Percentiles rank a stretch among this genome's conserved stretches.
phyloP scores from a whole-genome alignment of 2,113 vertebrate genomes.

The Pterophyllum scalare region DNA sequence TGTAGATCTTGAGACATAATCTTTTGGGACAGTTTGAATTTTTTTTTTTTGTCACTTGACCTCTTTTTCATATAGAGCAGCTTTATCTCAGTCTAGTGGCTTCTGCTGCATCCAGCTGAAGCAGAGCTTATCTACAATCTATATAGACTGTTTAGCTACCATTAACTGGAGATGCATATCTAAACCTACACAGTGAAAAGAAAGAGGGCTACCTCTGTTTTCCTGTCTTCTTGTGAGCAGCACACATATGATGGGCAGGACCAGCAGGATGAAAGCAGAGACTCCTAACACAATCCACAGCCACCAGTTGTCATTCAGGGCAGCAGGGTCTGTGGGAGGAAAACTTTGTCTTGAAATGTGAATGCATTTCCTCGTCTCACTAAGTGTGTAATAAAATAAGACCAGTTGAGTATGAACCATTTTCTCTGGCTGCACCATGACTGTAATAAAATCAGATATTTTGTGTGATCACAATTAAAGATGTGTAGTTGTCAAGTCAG shows the following conservation, averaged over 20 bases:
- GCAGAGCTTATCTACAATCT: slow-evolving; percentile 13
- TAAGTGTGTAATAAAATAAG: not conserved
- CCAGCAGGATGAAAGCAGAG: not conserved
- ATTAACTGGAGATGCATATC: not conserved
- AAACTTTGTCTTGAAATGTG: not conserved
- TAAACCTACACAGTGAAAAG: not conserved
- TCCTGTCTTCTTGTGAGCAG: slow-evolving; percentile 5
- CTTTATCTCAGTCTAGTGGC: not conserved
- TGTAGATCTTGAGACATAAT: not conserved
- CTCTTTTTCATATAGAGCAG: not conserved
- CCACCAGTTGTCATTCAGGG: not conserved
- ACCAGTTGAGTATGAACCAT: not conserved
- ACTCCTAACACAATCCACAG: slow-evolving; percentile 29
- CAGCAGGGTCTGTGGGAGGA: rapidly evolving
- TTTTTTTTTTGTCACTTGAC: not conserved
- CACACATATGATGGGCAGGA: slow-evolving; percentile 24
- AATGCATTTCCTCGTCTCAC: rapidly evolving
- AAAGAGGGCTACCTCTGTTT: slow-evolving; percentile 41
- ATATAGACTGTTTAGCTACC: not conserved
- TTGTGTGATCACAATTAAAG: not conserved
- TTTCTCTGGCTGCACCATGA: not conserved
- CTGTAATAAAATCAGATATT: not conserved
- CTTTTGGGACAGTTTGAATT: not conserved
- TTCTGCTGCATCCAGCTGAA: not conserved
- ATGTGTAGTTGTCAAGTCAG: rapidly evolving